These are phyloP conservation scores for Thamnophis sirtalis DNA, from an alignment of 2,113 vertebrate species.

Conservation along the genomic window DNA sequence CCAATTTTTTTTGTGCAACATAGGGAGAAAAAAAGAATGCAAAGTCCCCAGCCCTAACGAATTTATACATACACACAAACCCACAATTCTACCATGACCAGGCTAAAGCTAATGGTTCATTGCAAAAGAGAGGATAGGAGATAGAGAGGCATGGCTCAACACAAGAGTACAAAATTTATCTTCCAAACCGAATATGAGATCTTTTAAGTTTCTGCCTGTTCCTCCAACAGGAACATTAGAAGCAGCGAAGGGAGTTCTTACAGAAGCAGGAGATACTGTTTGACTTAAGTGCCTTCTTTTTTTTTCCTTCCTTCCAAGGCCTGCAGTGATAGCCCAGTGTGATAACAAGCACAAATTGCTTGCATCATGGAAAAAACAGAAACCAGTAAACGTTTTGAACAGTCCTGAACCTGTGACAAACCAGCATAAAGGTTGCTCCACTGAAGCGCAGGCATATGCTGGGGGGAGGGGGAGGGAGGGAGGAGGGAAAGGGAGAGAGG, in stretches of 20 bases:
- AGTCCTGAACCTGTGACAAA: constrained; percentile 70
- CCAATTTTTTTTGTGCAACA: background rate
- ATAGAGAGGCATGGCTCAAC: constrained; percentile 37
- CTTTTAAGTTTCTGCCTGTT: background rate
- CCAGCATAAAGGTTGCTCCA: constrained; percentile 70
- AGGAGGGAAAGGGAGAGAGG: constrained; percentile 12
- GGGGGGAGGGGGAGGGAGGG: constrained; percentile 7
- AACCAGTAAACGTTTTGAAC: constrained; percentile 61
- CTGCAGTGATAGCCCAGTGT: constrained; percentile 63
- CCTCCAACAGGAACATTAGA: background rate
- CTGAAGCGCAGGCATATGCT: constrained; percentile 18
- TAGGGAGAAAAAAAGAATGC: background rate
- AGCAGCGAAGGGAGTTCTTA: constrained; percentile 16
- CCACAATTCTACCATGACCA: constrained; percentile 12
- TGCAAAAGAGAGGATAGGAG: constrained; percentile 51
- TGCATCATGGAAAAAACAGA: constrained; percentile 75
- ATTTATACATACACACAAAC: constrained; percentile 47
- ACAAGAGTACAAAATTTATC: constrained; percentile 18
- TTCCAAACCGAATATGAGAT: constrained; percentile 3
- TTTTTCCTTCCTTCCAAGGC: constrained; percentile 25
- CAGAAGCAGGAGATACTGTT: constrained; percentile 18
- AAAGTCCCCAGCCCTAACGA: constrained; percentile 21
- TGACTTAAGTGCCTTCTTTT: constrained; percentile 19
- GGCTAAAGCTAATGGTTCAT: constrained; percentile 50
- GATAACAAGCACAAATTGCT: constrained; percentile 69